Evolutionary conservation across 2,113 vertebrate species (phyloP).

Genomic region (Lathamus discolor): DNA sequence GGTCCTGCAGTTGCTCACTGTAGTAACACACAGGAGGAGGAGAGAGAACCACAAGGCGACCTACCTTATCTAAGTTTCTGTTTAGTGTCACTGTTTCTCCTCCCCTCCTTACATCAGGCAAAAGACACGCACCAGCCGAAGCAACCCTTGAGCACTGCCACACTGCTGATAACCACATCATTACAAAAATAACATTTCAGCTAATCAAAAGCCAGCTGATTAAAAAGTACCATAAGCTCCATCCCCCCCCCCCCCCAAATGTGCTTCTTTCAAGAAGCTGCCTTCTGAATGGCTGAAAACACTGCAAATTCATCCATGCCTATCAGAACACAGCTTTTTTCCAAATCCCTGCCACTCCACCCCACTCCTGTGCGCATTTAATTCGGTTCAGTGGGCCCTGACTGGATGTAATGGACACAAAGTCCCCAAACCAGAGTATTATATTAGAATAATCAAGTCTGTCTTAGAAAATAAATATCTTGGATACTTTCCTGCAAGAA

Average conservation of each 20-base stretch:
- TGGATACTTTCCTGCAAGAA: conserved; percentile 22
- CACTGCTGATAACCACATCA: background rate
- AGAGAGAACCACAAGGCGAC: background rate
- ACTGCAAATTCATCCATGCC: background rate
- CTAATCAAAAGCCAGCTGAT: conserved; percentile 40
- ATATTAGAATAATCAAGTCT: conserved; percentile 38
- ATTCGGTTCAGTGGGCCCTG: background rate
- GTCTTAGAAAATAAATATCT: conserved; percentile 56
- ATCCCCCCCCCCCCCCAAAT: background rate
- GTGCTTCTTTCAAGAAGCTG: conserved; percentile 56
- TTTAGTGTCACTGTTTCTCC: conserved; percentile 28
- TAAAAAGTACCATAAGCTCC: conserved; percentile 54
- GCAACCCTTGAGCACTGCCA: background rate
- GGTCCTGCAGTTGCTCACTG: conserved; percentile 5
- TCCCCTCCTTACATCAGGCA: background rate
- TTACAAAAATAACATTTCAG: conserved; percentile 66
- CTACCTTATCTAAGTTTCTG: background rate
- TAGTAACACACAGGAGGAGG: background rate
- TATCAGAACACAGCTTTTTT: conserved; percentile 44
- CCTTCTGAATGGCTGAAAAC: conserved; percentile 14
- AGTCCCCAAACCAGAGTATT: background rate
- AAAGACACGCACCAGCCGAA: background rate
- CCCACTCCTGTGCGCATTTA: background rate
- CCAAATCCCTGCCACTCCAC: conserved; percentile 1
- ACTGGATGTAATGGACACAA: background rate